phyloP scores from a whole-genome alignment of 2,797 vertebrate species.

The Tragopan temminckii region DNA sequence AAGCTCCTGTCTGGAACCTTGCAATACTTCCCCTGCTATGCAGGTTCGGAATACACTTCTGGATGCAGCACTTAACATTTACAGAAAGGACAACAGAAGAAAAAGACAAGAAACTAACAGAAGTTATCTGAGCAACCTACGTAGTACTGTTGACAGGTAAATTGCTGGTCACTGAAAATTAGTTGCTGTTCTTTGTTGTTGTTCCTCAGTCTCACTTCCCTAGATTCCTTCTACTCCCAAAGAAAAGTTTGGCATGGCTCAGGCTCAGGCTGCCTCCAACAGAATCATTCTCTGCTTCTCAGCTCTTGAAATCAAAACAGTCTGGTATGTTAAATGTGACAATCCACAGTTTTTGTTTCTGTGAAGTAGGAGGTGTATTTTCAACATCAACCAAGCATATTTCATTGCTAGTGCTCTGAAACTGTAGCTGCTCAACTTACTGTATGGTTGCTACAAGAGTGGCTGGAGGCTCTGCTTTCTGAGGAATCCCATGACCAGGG shows the following conservation, averaged over 20 bases:
- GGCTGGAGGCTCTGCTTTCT: neutral
- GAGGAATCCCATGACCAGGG: neutral
- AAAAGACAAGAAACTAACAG: neutral
- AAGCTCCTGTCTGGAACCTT: neutral
- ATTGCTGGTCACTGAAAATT: neutral
- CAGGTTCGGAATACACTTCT: neutral
- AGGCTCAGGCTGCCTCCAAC: conserved; percentile 41
- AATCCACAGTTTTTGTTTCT: conserved; percentile 52
- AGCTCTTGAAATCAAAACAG: conserved; percentile 51
- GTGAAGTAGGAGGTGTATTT: conserved; percentile 61
- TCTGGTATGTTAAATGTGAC: conserved; percentile 56
- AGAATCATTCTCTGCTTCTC: conserved; percentile 24
- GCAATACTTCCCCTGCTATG: neutral
- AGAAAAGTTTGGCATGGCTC: neutral
- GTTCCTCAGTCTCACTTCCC: neutral
- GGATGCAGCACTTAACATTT: neutral
- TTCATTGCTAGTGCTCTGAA: conserved; percentile 41
- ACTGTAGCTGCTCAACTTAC: conserved; percentile 12
- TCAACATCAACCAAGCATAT: conserved; percentile 45
- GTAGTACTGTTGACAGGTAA: neutral
- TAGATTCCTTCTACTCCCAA: neutral
- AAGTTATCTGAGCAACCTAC: neutral
- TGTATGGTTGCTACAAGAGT: conserved; percentile 1
- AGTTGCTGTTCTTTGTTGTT: neutral
- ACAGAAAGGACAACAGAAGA: neutral